Conservation (phyloP, 2,888 invertebrate genomes). For the Notodromas monacha region DNA sequence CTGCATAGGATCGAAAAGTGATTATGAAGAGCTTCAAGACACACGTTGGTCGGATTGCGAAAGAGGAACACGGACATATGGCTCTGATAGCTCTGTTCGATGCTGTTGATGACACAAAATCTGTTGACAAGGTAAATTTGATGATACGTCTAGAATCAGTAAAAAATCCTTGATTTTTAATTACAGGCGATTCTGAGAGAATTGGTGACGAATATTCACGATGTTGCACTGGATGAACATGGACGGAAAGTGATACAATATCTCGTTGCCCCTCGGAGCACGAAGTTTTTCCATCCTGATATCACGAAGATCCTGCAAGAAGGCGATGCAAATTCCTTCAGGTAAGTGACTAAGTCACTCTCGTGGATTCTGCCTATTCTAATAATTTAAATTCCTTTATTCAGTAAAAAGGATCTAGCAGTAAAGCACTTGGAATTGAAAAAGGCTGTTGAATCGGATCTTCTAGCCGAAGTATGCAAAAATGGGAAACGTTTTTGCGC, state of each 20-base stretch:
- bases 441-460: too few relatives aligned
- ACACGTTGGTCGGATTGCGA: constrained; percentile 38
- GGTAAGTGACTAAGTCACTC: too few relatives aligned
- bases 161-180: background rate
- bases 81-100: constrained; percentile 53
- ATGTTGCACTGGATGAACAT: constrained; percentile 37
- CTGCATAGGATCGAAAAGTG: constrained; percentile 23
- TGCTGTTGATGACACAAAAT: constrained; percentile 61
- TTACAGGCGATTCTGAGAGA: constrained; percentile 26
- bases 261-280: constrained; percentile 47
- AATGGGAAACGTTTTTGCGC: too few relatives aligned
- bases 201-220: constrained; percentile 28
- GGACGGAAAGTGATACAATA: constrained; percentile 60
- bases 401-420: too few relatives aligned
- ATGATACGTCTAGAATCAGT: background rate
- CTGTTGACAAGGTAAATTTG: constrained; percentile 35
- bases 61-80: constrained; percentile 57
- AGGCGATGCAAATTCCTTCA: constrained; percentile 33
- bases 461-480: too few relatives aligned
- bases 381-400: too few relatives aligned
- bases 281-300: constrained; percentile 44
- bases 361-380: too few relatives aligned
- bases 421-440: too few relatives aligned
- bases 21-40: constrained; percentile 64
- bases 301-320: constrained; percentile 35